Evolutionary conservation across 2,888 invertebrate species (phyloP), one percentile per base, ranked within the genome.

Genomic region (Pristionchus fissidentatus): DNA sequence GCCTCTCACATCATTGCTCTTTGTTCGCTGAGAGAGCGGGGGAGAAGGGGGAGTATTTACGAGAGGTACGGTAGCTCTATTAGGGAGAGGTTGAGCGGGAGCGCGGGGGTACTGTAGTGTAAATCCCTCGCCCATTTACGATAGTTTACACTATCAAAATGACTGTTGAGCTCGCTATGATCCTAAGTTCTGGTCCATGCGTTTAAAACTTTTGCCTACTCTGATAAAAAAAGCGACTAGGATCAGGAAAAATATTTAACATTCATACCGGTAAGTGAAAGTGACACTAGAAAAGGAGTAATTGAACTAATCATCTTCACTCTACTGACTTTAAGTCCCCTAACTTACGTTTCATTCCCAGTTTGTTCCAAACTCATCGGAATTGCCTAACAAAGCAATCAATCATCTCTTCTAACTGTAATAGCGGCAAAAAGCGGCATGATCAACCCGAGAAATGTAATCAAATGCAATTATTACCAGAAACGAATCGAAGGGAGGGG

Each of bases 401-500:
- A 66, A 66, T 66, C 66, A 66, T 19, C 38, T 10, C 41, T 70
- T 70, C 26, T n/a, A 70, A 70, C 7, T 22, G n/a, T 15, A 5
- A 52, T n/a, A n/a, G 4, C 19, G 62, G 38, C 41, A 70, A 70
- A 70, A 70, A 70, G 43, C 10, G 10, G 22, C n/a, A 38, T 70
- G 70, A 70, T 70, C 41, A 41, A 70, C 70, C 38, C 1, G 35
- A 10, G 70, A 70, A 70, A n/a, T n/a, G n/a, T 41, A 43, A 70
- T 70, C 70, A 70, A 70, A 43, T 41, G 70, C 41, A 70, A 70
- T 70, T 38, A 70, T 70, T 70, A 70, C 70, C 70, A 70, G 70
- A 70, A 70, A 41, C 10, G 70, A 70, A 70, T 70, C 70, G 41
- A 19, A 10, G 7, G 60, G 52, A 22, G 52, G 3, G 5, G 52